phyloP scores from a whole-genome alignment of 2,888 invertebrate genomes.

The Vandiemenella viatica region DNA sequence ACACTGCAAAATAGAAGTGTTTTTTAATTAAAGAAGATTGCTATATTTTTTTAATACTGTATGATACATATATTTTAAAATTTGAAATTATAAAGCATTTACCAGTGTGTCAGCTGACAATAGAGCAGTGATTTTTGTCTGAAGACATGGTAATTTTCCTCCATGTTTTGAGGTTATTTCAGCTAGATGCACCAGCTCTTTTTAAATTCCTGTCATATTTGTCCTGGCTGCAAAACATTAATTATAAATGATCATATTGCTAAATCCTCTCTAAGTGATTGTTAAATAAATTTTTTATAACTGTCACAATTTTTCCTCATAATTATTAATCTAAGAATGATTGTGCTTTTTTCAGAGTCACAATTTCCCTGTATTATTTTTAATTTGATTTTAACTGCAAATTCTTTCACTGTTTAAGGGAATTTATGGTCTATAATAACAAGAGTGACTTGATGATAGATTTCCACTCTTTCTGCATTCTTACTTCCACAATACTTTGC shows the following conservation, averaged over 20 bases:
- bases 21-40: no score
- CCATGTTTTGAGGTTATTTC: conserved; percentile 20
- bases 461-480: no score
- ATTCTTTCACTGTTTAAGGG: no score
- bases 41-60: no score
- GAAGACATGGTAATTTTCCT: conserved; percentile 20
- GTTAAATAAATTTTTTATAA: neutral
- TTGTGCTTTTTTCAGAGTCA: no score
- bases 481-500: no score
- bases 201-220: conserved; percentile 22
- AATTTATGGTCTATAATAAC: no score
- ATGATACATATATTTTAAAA: no score
- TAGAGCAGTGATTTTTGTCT: conserved; percentile 27
- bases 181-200: conserved; percentile 18
- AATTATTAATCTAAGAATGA: neutral
- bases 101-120: conserved; percentile 27
- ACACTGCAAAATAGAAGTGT: no score
- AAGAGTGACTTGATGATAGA: no score
- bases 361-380: no score
- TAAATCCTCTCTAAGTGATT: neutral
- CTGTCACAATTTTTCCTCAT: neutral
- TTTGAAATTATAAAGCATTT: conserved; percentile 13
- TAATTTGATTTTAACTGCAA: no score
- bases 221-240: conserved; percentile 15
- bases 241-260: neutral